A percentile compares a stretch with the other conserved stretches of the same genome.
These are phyloP conservation scores for Empidonax traillii DNA, from an alignment of 2,113 vertebrate genomes.

Conservation along the genomic window DNA sequence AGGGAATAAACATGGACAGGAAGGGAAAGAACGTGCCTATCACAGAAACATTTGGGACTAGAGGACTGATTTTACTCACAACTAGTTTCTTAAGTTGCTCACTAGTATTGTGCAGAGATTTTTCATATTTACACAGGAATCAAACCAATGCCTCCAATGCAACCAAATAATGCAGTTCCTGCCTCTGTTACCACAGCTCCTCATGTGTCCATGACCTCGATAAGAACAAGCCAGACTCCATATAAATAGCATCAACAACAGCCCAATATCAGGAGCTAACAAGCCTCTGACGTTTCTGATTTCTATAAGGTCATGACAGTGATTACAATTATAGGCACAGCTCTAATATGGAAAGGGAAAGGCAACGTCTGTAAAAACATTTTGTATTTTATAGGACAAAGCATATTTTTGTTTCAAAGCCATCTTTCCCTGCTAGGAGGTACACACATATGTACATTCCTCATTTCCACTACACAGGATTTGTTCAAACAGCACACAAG, in stretches of 20 bases:
- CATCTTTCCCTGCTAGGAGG: neutral
- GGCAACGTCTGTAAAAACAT: neutral
- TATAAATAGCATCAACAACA: neutral
- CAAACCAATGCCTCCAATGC: neutral
- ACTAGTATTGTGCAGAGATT: neutral
- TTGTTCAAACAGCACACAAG: conserved; percentile 4
- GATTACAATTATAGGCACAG: neutral
- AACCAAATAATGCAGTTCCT: neutral
- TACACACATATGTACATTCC: neutral
- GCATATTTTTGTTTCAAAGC: neutral
- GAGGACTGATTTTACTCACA: neutral
- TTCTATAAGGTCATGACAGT: neutral
- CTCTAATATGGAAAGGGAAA: neutral
- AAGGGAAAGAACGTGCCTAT: neutral
- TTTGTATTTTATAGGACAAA: neutral
- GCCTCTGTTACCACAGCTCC: neutral
- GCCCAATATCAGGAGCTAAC: neutral
- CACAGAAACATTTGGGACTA: neutral
- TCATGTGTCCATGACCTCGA: neutral
- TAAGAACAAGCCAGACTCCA: neutral
- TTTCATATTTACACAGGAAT: neutral
- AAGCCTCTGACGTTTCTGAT: neutral
- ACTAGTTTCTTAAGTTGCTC: neutral
- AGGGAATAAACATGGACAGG: neutral
- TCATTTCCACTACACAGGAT: conserved; percentile 16